Percentiles rank a stretch among this genome's conserved stretches.
Conservation (phyloP, 2,113 vertebrate genomes). For the Tetrax tetrax region DNA sequence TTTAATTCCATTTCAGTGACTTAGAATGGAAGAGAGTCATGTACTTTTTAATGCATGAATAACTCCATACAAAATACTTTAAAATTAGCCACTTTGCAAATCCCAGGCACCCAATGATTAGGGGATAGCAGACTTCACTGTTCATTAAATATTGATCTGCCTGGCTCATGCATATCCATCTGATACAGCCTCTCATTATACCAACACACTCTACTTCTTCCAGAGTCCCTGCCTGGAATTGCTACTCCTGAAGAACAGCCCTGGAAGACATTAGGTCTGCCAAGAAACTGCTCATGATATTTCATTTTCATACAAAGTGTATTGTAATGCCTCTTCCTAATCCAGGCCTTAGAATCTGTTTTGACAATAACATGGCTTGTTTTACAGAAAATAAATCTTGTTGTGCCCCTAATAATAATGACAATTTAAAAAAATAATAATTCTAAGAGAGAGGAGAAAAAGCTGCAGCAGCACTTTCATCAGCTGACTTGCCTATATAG, state of each 20-base stretch:
- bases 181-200: slow-evolving; percentile 8
- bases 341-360: not conserved
- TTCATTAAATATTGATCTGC: slow-evolving; percentile 60
- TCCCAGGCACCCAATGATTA: slow-evolving; percentile 48
- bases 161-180: slow-evolving; percentile 9
- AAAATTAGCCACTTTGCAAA: slow-evolving; percentile 56
- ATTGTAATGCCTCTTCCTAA: not conserved
- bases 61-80: slow-evolving; percentile 44
- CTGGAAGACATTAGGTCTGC: not conserved
- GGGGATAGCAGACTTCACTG: slow-evolving; percentile 27
- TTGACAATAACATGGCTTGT: not conserved
- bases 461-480: not conserved
- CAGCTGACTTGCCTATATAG: not conserved
- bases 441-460: not conserved
- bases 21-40: not conserved
- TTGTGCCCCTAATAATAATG: not conserved
- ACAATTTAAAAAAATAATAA: not conserved
- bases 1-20: not conserved
- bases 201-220: not conserved
- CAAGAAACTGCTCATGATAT: slow-evolving; percentile 5
- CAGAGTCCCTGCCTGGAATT: slow-evolving; percentile 24
- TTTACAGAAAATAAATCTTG: slow-evolving; percentile 20
- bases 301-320: slow-evolving; percentile 25
- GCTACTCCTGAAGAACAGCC: slow-evolving; percentile 33
- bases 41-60: slow-evolving; percentile 22